Conservation (phyloP, 2,113 vertebrate genomes). For the Dinomys branickii region DNA sequence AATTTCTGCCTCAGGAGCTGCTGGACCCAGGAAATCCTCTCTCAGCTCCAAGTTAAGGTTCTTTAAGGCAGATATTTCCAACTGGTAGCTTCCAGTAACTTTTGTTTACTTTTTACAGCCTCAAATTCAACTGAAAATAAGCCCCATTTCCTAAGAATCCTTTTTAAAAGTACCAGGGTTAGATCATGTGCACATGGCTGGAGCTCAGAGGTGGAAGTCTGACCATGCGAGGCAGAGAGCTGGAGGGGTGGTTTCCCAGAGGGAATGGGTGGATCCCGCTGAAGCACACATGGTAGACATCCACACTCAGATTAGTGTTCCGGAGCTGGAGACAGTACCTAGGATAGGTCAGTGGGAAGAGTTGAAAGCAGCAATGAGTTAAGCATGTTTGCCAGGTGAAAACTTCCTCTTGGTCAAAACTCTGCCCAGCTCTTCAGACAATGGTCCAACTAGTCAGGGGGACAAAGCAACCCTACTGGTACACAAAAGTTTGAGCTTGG, state of each 20-base stretch:
- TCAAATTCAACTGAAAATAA: conserved; percentile 31
- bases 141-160: conserved; percentile 31
- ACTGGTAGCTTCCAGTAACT: background rate
- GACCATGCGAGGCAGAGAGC: background rate
- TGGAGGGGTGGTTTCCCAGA: background rate
- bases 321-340: background rate
- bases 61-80: conserved; percentile 23
- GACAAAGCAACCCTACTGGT: background rate
- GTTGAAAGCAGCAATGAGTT: background rate
- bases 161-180: background rate
- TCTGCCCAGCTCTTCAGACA: background rate
- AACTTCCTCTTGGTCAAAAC: background rate
- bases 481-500: background rate
- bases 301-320: background rate
- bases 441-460: background rate
- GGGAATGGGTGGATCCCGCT: background rate
- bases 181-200: background rate
- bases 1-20: background rate
- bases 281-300: background rate
- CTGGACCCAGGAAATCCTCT: background rate
- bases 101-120: background rate
- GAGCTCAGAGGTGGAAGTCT: background rate
- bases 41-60: background rate
- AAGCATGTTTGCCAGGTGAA: background rate
- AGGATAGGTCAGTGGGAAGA: background rate